Evolutionary conservation across 1,140 invertebrate species (phyloP).

Genomic region (Hylaeus volcanicus): DNA sequence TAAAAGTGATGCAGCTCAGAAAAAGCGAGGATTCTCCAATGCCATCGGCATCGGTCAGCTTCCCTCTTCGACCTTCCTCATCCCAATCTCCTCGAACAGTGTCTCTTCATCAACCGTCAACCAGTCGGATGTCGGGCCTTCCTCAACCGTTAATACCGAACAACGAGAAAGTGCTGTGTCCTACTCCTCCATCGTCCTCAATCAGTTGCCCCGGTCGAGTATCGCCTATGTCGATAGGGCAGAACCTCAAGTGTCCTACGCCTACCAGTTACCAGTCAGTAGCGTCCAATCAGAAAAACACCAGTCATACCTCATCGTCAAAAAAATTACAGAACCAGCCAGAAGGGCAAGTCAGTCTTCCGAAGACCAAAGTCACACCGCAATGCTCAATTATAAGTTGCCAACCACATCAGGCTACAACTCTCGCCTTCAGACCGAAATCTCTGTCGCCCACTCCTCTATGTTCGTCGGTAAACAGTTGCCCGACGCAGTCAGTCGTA

Average conservation of each 20-base stretch:
- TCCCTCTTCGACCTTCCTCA: conserved; percentile 76
- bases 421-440: conserved; percentile 42
- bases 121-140: conserved; percentile 40
- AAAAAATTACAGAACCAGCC: conserved; percentile 65
- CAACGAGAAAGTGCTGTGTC: conserved; percentile 50
- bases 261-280: conserved; percentile 58
- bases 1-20: conserved; percentile 74
- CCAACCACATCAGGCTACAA: conserved; percentile 54
- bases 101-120: conserved; percentile 48
- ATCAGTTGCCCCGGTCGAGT: conserved; percentile 59
- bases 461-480: conserved; percentile 50
- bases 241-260: conserved; percentile 54
- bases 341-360: conserved; percentile 45
- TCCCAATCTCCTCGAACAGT: conserved; percentile 70
- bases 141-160: conserved; percentile 47
- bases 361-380: conserved; percentile 46
- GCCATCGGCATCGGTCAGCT: conserved; percentile 71
- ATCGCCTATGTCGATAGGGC: conserved; percentile 61
- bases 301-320: conserved; percentile 73
- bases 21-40: conserved; percentile 61
- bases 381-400: conserved; percentile 61
- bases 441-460: conserved; percentile 49
- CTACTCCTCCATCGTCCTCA: conserved; percentile 63
- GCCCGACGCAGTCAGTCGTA: conserved; percentile 28
- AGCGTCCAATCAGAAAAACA: conserved; percentile 56